phyloP scores from a whole-genome alignment of 2,888 invertebrate genomes.

The Scaptomyza parva region DNA sequence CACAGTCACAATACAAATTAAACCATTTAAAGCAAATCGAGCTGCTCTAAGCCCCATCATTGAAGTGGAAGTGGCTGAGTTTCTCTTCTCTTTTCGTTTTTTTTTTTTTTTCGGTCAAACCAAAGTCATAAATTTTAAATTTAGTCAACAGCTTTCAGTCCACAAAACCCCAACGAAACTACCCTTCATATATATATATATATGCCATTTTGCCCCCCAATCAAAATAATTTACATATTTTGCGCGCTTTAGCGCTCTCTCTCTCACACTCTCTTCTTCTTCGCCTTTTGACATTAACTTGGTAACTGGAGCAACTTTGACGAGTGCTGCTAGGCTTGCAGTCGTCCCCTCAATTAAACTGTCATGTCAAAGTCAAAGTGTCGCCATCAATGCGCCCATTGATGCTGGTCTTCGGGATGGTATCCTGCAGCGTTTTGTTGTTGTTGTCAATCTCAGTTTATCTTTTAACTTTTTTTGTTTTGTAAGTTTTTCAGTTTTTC shows the following conservation, averaged over 20 bases:
- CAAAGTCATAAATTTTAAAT: constrained; percentile 76
- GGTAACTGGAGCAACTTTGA: neutral
- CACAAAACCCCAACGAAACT: neutral
- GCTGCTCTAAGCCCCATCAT: constrained; percentile 40
- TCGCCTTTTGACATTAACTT: constrained; percentile 8
- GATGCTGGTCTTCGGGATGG: constrained; percentile 22
- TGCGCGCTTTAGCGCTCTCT: constrained; percentile 6
- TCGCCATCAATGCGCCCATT: constrained; percentile 52
- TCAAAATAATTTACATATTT: constrained; percentile 74
- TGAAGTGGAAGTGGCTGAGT: constrained; percentile 10
- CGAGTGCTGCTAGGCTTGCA: neutral
- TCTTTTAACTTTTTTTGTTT: neutral
- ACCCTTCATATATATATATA: neutral
- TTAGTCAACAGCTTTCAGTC: constrained; percentile 43
- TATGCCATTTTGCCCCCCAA: constrained; percentile 11
- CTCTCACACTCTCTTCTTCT: neutral
- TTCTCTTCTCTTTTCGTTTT: neutral
- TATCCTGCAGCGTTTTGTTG: constrained; percentile 2
- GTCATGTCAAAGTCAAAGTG: constrained; percentile 71
- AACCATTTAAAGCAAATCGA: constrained; percentile 58
- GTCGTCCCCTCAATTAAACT: constrained; percentile 71
- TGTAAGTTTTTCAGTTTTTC: constrained; percentile 7
- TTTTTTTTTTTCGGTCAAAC: constrained; percentile 27
- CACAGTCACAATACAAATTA: constrained; percentile 44
- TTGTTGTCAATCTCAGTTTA: constrained; percentile 11